Base-by-base conservation (phyloP, 2,113 vertebrate genomes). In the Cololabis saira region DNA sequence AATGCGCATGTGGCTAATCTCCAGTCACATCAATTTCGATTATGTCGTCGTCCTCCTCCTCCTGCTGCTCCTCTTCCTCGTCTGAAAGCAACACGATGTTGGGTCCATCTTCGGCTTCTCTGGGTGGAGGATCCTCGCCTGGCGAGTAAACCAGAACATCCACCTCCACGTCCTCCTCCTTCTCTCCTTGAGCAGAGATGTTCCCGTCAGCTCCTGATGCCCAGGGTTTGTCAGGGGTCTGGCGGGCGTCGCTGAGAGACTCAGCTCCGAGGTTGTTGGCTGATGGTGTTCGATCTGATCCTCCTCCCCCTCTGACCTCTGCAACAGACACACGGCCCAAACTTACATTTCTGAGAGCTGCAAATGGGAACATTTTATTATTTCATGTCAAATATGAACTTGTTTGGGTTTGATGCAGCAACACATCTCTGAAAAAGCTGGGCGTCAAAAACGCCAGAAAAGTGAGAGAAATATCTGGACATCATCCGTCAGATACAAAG, bases 1-100 rank as follows among this genome's bases (percentile, higher is more conserved):
- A 22, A 78, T 0, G 17, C 27, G 43, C 54, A 30, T 88, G 76
- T 1, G 67, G 56, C n/a, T 92, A 74, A 42, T 88, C 87, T 72
- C 86, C 91, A 6, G 81, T 92, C 45, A 91, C 89, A 15, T 92
- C 87, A 7, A 87, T 74, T 6, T 75, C 86, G 0, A 30, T 48
- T 18, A 11, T 16, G 6, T 81, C 72, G 2, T 89, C 67, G 11
- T 90, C 67, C 12, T 90, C 84, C 2, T 87, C 81, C 1, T 84
- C 85, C n/a, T n/a, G n/a, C n/a, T n/a, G n/a, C 12, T 90, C 84
- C 2, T 87, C 81, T 1, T 84, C 85, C 14, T 91, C 81, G 21
- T 87, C 83, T 11, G 21, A 42, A 18, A n/a, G 52, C 0, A 67
- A 2, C 13, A 81, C 52, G 0, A 48, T 33, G 30, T 12, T 7